A percentile compares a stretch with the other conserved stretches of the same genome.
These are phyloP conservation scores for Camponotus floridanus DNA, from an alignment of 1,140 invertebrate species.

Conservation along the genomic window DNA sequence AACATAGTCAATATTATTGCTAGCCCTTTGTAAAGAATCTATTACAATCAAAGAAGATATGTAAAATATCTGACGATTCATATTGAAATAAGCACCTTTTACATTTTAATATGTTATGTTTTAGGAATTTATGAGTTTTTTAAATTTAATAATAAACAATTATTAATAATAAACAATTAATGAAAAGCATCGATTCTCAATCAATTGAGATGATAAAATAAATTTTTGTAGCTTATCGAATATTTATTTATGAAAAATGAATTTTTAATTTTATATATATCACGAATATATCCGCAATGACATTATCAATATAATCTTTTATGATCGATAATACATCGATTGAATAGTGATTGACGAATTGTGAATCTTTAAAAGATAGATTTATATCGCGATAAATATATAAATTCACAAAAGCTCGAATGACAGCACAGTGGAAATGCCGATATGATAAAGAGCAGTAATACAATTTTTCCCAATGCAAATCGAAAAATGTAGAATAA, in stretches of 20 bases:
- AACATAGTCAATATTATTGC: constrained; percentile 9
- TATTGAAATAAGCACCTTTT: not conserved
- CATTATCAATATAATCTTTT: not conserved
- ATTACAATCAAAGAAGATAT: not conserved
- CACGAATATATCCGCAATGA: not conserved
- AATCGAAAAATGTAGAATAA: constrained; percentile 33
- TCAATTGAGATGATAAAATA: not conserved
- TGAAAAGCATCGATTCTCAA: not conserved
- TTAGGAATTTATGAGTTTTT: not conserved
- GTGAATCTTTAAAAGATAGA: constrained; percentile 11
- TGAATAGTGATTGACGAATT: not conserved
- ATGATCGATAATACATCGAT: not conserved
- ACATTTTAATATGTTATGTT: not conserved
- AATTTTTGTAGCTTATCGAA: not conserved
- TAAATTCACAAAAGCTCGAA: constrained; percentile 13
- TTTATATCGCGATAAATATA: constrained; percentile 27
- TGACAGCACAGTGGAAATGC: not conserved
- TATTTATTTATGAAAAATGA: not conserved
- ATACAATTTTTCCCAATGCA: constrained; percentile 12
- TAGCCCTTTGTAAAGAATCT: not conserved
- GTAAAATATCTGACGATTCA: not conserved
- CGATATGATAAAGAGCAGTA: constrained; percentile 29
- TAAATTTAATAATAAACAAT: not conserved
- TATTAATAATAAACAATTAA: not conserved
- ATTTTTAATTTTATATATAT: not conserved